Evolutionary conservation across 2,113 vertebrate genomes (phyloP).

Genomic region (Callorhinus ursinus): DNA sequence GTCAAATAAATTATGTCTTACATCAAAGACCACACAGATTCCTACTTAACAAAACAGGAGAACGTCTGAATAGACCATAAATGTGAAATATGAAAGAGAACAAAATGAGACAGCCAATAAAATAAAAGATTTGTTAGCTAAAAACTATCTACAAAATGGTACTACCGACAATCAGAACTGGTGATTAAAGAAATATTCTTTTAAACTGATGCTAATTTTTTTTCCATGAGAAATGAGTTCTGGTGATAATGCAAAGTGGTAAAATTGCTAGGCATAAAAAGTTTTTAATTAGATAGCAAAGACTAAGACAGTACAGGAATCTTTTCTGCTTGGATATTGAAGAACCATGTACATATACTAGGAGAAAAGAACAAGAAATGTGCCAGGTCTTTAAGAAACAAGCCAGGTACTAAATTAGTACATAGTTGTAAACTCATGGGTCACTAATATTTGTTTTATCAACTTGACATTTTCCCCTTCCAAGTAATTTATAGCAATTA

Average conservation of each 20-base stretch:
- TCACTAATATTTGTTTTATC: constrained; percentile 63
- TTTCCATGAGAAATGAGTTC: constrained; percentile 81
- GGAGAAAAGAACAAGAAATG: constrained; percentile 69
- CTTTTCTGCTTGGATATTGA: constrained; percentile 49
- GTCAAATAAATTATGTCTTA: constrained; percentile 94
- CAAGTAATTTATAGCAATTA: constrained; percentile 69
- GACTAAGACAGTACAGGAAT: background rate
- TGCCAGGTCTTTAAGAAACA: constrained; percentile 65
- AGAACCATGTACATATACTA: background rate
- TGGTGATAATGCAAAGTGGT: constrained; percentile 72
- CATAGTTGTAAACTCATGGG: constrained; percentile 38
- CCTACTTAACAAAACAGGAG: constrained; percentile 91
- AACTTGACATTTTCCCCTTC: constrained; percentile 46
- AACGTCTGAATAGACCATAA: constrained; percentile 92
- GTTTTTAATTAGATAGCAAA: constrained; percentile 75
- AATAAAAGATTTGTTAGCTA: constrained; percentile 93
- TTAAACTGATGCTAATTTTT: constrained; percentile 93
- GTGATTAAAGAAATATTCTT: constrained; percentile 93
- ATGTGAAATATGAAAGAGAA: constrained; percentile 94
- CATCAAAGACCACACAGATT: constrained; percentile 93
- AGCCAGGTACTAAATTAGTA: constrained; percentile 58
- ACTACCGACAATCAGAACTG: constrained; percentile 91
- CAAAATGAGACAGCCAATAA: constrained; percentile 96
- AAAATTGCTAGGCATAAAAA: constrained; percentile 70
- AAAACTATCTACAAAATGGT: constrained; percentile 88